Evolutionary conservation across 1,140 invertebrate genomes (phyloP).

Genomic region (Limonius californicus): DNA sequence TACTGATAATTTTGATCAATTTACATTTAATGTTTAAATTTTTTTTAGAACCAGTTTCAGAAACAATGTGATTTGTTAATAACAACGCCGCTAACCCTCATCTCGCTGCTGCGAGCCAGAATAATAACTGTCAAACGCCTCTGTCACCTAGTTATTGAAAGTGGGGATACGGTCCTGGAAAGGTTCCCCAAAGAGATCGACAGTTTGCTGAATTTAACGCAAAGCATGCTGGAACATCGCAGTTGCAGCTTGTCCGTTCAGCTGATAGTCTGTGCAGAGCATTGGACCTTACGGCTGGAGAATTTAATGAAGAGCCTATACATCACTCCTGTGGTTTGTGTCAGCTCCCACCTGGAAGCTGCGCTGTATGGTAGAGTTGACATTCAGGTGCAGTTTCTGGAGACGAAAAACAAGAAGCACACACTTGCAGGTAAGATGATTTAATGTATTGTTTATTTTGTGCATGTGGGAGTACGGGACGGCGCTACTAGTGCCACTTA

Average conservation of each 20-base stretch:
- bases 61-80: conserved; percentile 35
- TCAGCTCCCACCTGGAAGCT: conserved; percentile 38
- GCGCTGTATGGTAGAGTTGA: conserved; percentile 38
- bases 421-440: background rate
- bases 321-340: conserved; percentile 35
- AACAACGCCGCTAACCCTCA: conserved; percentile 33
- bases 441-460: too few relatives aligned
- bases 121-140: conserved; percentile 37
- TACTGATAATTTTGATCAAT: too few relatives aligned
- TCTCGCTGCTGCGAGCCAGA: conserved; percentile 26
- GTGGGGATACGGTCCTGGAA: conserved; percentile 30
- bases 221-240: conserved; percentile 31
- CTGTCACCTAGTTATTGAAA: conserved; percentile 40
- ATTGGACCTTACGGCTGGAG: conserved; percentile 36
- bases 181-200: conserved; percentile 25
- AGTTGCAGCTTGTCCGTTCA: conserved; percentile 31
- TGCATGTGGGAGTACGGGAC: too few relatives aligned
- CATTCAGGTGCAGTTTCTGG: conserved; percentile 20
- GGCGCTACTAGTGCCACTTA: too few relatives aligned
- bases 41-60: conserved; percentile 22
- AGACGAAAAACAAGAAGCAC: background rate
- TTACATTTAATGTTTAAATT: too few relatives aligned
- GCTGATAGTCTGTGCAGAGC: conserved; percentile 32
- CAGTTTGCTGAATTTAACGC: conserved; percentile 25
- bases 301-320: conserved; percentile 31